Base-by-base conservation (phyloP, 2,888 invertebrate species). In the Erebia palarica region DNA sequence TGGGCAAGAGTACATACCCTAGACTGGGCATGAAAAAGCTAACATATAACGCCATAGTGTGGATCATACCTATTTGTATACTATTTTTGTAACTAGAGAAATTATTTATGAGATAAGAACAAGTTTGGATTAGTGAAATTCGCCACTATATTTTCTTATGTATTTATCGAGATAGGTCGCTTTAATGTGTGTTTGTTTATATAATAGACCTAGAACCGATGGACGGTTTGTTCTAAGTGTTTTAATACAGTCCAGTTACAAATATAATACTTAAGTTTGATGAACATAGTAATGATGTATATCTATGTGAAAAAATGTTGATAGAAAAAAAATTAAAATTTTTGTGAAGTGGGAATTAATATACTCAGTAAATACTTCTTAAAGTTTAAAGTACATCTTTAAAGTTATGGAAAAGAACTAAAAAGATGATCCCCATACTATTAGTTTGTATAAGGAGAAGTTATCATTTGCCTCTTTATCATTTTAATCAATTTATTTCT, bases 51-150 rank as follows among this genome's bases (percentile, higher is more conserved):
- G 27, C 4, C 53, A 68, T 53, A 68, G 68, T 68, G 36, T 61
- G 60, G 60, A 68, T 42, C 60, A 61, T 53, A 42, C 42, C 60
- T 68, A 36, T 84, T 80, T 92, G 91, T 92, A 90, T 90, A 91
- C 90, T 92, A 91, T 92, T 90, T 90, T 91, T 92, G 92, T 93
- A 90, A 89, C 86, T 90, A 93, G 93, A 91, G 86, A 92, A 93
- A 91, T 92, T 93, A 93, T 93, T 92, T 93, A 93, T 93, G 89
- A 91, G 84, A 86, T 92, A 92, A 91, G 92, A 89, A 88, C 87
- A 88, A 90, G 88, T 86, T 88, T 88, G 86, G 82, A 84, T 84
- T 89, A 90, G 90, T 82, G 87, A 88, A 89, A 86, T 84, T 67
- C 85, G 82, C 86, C 89, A 88, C 82, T 90, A 89, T 92, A 92